These are phyloP conservation scores for Spheniscus mendiculus DNA, from an alignment of 2,113 vertebrate genomes.

Conservation along the genomic window DNA sequence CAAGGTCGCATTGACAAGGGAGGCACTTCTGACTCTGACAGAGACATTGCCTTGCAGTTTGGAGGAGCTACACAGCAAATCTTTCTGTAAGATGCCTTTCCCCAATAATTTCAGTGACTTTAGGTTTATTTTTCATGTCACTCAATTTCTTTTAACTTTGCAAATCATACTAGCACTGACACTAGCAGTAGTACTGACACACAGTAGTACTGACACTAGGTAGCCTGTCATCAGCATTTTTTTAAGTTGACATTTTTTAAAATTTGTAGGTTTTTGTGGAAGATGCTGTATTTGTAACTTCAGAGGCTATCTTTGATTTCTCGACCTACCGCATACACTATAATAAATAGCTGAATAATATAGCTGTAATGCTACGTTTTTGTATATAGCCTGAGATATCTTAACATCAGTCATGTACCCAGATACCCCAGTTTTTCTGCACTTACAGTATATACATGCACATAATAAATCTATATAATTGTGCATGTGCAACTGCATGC, in stretches of 20 bases:
- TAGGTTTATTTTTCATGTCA: not conserved
- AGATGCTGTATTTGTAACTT: not conserved
- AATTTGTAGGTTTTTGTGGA: not conserved
- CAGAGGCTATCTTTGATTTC: not conserved
- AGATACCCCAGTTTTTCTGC: not conserved
- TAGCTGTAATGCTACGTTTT: not conserved
- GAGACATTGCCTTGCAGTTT: not conserved
- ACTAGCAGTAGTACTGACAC: not conserved
- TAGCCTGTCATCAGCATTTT: not conserved
- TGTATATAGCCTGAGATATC: not conserved
- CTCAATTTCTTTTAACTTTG: not conserved
- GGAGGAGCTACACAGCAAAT: not conserved
- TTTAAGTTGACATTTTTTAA: not conserved
- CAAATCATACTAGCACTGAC: not conserved
- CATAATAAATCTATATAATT: not conserved
- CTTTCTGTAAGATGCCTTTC: not conserved
- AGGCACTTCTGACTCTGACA: not conserved
- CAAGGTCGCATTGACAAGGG: not conserved
- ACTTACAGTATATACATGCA: not conserved
- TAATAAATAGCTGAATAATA: not conserved
- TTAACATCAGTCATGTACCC: not conserved
- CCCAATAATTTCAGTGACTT: not conserved
- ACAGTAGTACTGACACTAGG: not conserved
- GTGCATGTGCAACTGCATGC: not conserved
- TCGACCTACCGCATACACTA: not conserved